Conservation (phyloP, 2,113 vertebrate species). For the Phrynocephalus versicolor region DNA sequence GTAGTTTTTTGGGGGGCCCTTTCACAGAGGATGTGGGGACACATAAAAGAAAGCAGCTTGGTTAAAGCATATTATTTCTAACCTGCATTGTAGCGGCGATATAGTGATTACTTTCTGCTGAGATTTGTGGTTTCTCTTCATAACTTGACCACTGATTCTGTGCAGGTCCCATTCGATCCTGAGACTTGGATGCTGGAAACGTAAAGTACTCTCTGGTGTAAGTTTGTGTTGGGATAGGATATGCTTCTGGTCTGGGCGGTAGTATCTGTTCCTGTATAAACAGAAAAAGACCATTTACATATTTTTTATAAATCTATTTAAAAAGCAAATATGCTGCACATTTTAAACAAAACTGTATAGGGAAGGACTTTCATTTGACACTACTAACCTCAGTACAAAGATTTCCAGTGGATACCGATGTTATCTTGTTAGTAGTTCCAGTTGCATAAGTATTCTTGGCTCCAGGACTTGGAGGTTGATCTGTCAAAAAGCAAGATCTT, state of each 20-base stretch:
- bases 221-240: constrained; percentile 97
- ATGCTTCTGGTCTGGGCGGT: constrained; percentile 89
- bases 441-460: constrained; percentile 84
- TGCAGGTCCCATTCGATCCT: constrained; percentile 85
- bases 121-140: constrained; percentile 82
- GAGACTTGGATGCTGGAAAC: constrained; percentile 92
- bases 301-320: not conserved
- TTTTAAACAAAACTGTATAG: not conserved
- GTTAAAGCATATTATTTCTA: constrained; percentile 40
- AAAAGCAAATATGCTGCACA: constrained; percentile 6
- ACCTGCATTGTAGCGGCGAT: constrained; percentile 85
- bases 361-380: constrained; percentile 25
- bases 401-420: constrained; percentile 97
- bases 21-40: too few relatives aligned
- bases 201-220: constrained; percentile 97
- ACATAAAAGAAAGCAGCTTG: not conserved
- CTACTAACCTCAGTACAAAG: constrained; percentile 93
- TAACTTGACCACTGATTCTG: constrained; percentile 86
- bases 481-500: constrained; percentile 66
- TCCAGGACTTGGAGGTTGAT: constrained; percentile 93
- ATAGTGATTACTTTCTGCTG: constrained; percentile 78
- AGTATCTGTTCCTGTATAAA: constrained; percentile 84
- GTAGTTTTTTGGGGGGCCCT: too few relatives aligned
- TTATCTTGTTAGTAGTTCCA: constrained; percentile 92
- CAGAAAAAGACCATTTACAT: not conserved